Evolutionary conservation across 2,797 vertebrate genomes (phyloP).

Genomic region (Phataginus tricuspis): DNA sequence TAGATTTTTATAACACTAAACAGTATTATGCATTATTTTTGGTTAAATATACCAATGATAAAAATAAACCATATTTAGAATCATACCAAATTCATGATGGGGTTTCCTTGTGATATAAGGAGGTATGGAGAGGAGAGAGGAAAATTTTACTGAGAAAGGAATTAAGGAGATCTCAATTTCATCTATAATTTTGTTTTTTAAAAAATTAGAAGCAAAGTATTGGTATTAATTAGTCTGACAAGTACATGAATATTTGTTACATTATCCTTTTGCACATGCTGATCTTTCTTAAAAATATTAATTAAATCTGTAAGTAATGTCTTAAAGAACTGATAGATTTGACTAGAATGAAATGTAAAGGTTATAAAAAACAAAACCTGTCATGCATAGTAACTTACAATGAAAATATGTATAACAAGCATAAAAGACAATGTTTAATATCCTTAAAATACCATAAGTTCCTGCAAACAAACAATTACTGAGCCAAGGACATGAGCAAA

Average conservation of each 20-base stretch:
- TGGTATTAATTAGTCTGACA: background rate
- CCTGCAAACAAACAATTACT: background rate
- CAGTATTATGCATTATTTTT: background rate
- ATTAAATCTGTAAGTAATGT: conserved; percentile 16
- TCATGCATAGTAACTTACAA: background rate
- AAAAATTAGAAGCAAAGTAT: conserved; percentile 20
- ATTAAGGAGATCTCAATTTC: background rate
- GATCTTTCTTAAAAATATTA: background rate
- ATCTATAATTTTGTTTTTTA: conserved; percentile 12
- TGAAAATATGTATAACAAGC: conserved; percentile 20
- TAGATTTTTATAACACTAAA: conserved; percentile 35
- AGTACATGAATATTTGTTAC: background rate
- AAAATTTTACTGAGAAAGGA: background rate
- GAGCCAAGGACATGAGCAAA: background rate
- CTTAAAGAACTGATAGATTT: background rate
- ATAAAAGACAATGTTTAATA: conserved; percentile 5
- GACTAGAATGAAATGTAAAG: background rate
- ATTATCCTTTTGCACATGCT: background rate
- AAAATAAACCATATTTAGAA: conserved; percentile 30
- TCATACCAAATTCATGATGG: background rate
- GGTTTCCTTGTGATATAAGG: background rate
- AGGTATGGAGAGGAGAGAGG: background rate
- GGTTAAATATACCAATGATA: background rate
- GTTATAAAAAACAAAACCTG: background rate
- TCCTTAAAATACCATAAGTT: background rate